Evolutionary conservation across 1,140 invertebrate genomes (phyloP).

Genomic region (Ylistrum balloti): DNA sequence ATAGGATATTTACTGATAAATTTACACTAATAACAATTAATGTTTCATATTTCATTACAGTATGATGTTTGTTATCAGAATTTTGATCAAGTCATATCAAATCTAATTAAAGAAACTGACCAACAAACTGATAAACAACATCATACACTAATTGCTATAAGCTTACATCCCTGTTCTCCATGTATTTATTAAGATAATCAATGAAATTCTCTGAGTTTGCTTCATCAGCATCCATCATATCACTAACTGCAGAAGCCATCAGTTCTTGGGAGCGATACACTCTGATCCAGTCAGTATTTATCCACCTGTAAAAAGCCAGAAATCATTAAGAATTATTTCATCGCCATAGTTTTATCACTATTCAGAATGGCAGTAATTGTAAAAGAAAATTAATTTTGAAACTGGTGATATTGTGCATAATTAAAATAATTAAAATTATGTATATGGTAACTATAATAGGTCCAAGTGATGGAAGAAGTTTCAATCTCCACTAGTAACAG

Average conservation of each 20-base stretch:
- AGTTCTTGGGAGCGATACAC: background rate
- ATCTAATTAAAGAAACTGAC: background rate
- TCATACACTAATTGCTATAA: slow-evolving; percentile 30
- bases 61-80: background rate
- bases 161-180: background rate
- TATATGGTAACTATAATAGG: too few relatives aligned
- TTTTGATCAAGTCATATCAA: slow-evolving; percentile 14
- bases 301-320: background rate
- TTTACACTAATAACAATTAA: too few relatives aligned
- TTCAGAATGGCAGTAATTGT: too few relatives aligned
- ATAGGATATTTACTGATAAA: too few relatives aligned
- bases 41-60: background rate
- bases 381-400: too few relatives aligned
- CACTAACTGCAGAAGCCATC: background rate
- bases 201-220: background rate
- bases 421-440: too few relatives aligned
- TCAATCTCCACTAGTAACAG: too few relatives aligned
- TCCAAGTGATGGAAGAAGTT: too few relatives aligned
- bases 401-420: too few relatives aligned
- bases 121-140: background rate
- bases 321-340: background rate
- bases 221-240: background rate
- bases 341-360: too few relatives aligned
- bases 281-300: background rate
- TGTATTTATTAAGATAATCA: background rate